These are phyloP conservation scores for Eupithecia dodoneata DNA, from an alignment of 2,888 invertebrate genomes.

Conservation along the genomic window DNA sequence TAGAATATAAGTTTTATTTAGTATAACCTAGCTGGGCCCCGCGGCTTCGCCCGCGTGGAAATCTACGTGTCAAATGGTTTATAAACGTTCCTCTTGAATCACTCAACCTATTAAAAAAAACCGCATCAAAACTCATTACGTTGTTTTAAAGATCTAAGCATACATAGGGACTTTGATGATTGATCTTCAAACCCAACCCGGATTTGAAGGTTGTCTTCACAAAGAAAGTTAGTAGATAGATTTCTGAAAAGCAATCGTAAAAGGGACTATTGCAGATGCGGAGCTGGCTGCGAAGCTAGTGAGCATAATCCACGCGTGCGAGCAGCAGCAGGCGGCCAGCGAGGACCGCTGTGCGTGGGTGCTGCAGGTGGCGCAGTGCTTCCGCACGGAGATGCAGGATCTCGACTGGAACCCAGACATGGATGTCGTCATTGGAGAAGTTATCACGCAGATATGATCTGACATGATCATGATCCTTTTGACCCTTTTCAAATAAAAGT, in stretches of 20 bases:
- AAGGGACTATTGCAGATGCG: conserved; percentile 56
- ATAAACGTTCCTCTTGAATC: too few relatives aligned
- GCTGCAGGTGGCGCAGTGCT: conserved; percentile 71
- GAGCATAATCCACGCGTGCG: conserved; percentile 66
- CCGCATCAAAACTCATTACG: too few relatives aligned
- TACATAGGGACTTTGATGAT: too few relatives aligned
- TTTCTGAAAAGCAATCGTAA: not conserved
- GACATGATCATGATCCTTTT: too few relatives aligned
- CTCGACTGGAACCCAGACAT: conserved; percentile 75
- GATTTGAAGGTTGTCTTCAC: too few relatives aligned
- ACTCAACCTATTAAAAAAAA: too few relatives aligned
- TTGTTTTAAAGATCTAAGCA: too few relatives aligned
- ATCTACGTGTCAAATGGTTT: too few relatives aligned
- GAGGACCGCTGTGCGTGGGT: conserved; percentile 60
- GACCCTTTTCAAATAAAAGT: not conserved
- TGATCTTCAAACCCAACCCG: too few relatives aligned
- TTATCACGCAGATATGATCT: conserved; percentile 47
- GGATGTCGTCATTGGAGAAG: conserved; percentile 66
- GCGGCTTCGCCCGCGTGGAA: too few relatives aligned
- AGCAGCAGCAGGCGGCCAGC: conserved; percentile 47
- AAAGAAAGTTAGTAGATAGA: not conserved
- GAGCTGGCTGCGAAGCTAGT: conserved; percentile 66
- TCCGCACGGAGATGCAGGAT: conserved; percentile 69
- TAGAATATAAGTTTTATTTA: too few relatives aligned
- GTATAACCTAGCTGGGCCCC: too few relatives aligned